Evolutionary conservation across 2,797 vertebrate genomes (phyloP).

Genomic region (Strix occidentalis): DNA sequence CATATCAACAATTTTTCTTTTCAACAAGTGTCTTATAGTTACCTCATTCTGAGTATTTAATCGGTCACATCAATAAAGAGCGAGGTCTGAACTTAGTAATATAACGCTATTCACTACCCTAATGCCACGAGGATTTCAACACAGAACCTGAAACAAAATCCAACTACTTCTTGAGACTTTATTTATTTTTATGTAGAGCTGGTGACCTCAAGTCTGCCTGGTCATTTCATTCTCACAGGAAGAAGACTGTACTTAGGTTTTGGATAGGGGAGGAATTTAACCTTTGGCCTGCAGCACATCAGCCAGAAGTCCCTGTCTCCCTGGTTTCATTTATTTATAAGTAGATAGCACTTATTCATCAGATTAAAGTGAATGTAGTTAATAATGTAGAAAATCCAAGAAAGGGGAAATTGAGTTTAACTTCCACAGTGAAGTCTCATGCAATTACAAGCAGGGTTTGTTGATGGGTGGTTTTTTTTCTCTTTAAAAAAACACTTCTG

Average conservation of each 20-base stretch:
- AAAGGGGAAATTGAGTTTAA: background rate
- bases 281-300: conserved; percentile 62
- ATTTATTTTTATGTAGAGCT: conserved; percentile 69
- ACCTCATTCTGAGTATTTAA: background rate
- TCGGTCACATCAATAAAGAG: background rate
- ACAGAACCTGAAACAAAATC: conserved; percentile 48
- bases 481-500: conserved; percentile 8
- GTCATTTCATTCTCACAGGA: conserved; percentile 76
- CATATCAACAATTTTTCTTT: background rate
- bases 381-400: background rate
- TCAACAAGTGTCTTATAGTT: background rate
- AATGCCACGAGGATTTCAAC: background rate
- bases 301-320: conserved; percentile 51
- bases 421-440: background rate
- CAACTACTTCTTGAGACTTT: conserved; percentile 47
- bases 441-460: background rate
- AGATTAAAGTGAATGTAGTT: conserved; percentile 3
- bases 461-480: no score
- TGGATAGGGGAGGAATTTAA: conserved; percentile 68
- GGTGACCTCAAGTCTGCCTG: conserved; percentile 70
- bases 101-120: background rate
- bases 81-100: background rate
- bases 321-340: conserved; percentile 22
- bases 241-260: conserved; percentile 65
- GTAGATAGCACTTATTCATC: background rate